These are phyloP conservation scores for Drosophila peninsularis DNA, from an alignment of 2,888 invertebrate genomes.

Conservation along the genomic window DNA sequence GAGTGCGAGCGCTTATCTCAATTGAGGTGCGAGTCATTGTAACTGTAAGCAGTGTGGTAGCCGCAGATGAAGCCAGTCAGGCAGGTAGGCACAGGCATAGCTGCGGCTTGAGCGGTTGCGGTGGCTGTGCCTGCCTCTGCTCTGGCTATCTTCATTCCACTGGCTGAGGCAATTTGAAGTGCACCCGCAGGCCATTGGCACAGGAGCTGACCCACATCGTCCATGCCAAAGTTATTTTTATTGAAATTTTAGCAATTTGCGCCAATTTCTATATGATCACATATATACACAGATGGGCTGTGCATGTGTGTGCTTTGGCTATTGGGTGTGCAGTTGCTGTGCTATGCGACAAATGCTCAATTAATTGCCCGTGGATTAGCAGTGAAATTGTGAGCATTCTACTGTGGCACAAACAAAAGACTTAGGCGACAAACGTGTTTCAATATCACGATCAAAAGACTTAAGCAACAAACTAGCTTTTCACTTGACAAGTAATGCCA, in stretches of 20 bases:
- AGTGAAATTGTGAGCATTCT: slow-evolving; percentile 65
- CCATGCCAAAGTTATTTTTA: slow-evolving; percentile 67
- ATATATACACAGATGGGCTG: not conserved
- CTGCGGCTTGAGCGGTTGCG: slow-evolving; percentile 9
- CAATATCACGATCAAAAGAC: slow-evolving; percentile 40
- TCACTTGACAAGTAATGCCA: slow-evolving; percentile 37
- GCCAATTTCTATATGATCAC: slow-evolving; percentile 57
- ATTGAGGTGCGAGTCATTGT: slow-evolving; percentile 72
- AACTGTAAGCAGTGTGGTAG: slow-evolving; percentile 68
- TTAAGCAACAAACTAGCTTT: slow-evolving; percentile 26
- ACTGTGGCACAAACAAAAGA: slow-evolving; percentile 44
- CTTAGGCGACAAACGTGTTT: slow-evolving; percentile 43
- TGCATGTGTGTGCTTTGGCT: slow-evolving; percentile 5
- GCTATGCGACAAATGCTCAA: slow-evolving; percentile 67
- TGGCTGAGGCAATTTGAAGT: slow-evolving; percentile 66
- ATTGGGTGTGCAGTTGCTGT: slow-evolving; percentile 14
- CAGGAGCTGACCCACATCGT: slow-evolving; percentile 67
- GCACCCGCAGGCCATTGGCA: slow-evolving; percentile 74
- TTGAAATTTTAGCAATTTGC: slow-evolving; percentile 73
- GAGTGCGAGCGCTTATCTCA: slow-evolving; percentile 63
- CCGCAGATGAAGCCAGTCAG: slow-evolving; percentile 40
- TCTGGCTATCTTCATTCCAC: slow-evolving; percentile 61
- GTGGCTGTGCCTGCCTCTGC: slow-evolving; percentile 21
- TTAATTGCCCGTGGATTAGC: slow-evolving; percentile 57
- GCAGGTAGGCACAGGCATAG: slow-evolving; percentile 15